These are phyloP conservation scores for Chauna torquata DNA, from an alignment of 2,113 vertebrate species.

Conservation along the genomic window DNA sequence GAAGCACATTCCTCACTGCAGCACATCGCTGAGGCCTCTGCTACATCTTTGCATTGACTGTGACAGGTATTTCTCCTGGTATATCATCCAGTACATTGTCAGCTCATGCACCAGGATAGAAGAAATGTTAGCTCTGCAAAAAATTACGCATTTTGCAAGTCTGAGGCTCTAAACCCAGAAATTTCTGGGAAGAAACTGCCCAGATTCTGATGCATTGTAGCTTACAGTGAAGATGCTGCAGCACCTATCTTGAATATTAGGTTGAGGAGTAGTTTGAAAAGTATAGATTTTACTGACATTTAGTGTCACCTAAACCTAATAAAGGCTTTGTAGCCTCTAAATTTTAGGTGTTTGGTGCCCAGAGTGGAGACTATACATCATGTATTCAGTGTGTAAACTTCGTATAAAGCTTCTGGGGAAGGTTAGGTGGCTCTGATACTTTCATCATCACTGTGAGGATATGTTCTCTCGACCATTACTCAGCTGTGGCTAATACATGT, in stretches of 20 bases:
- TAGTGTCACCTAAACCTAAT: background rate
- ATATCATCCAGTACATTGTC: background rate
- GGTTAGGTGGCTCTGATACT: background rate
- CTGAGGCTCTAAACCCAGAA: background rate
- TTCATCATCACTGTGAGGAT: background rate
- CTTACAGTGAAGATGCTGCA: background rate
- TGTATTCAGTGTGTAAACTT: background rate
- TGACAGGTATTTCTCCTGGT: background rate
- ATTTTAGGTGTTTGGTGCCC: background rate
- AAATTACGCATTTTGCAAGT: background rate
- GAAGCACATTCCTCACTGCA: background rate
- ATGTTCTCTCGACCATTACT: accelerated
- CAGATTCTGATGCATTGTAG: background rate
- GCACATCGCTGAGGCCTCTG: background rate
- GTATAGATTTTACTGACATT: background rate
- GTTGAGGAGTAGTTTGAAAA: background rate
- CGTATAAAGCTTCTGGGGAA: background rate
- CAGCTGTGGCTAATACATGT: background rate
- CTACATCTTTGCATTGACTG: background rate
- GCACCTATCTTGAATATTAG: background rate
- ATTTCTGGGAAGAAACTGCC: background rate
- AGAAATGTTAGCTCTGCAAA: background rate
- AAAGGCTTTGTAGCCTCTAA: background rate
- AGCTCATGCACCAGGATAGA: background rate
- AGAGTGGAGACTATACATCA: background rate